Percentiles rank a stretch among this genome's conserved stretches.
Conservation (phyloP, 2,888 invertebrate species). For the Dolichopus griseipennis region DNA sequence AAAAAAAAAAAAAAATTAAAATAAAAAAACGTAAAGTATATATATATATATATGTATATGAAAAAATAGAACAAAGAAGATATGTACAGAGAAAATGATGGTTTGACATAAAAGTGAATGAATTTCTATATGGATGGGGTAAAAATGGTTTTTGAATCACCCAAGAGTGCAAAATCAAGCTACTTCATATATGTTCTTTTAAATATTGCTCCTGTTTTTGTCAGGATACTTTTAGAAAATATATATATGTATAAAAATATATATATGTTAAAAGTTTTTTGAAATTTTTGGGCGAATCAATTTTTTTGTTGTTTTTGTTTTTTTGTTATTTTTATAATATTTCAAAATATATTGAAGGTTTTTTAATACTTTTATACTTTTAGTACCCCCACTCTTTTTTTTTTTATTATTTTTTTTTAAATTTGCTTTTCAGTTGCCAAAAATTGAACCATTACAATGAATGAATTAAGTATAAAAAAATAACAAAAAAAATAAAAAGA, state of each 20-base stretch:
- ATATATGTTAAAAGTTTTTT: background rate
- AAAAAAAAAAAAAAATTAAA: too few relatives aligned
- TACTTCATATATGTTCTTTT: background rate
- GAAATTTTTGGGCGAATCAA: background rate
- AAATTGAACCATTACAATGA: background rate
- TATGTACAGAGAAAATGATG: background rate
- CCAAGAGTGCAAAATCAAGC: background rate
- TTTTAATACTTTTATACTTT: background rate
- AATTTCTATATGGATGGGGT: background rate
- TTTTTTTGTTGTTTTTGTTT: background rate
- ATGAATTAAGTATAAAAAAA: slow-evolving; percentile 2
- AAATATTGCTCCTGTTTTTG: background rate
- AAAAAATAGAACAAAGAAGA: background rate
- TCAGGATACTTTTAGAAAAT: background rate
- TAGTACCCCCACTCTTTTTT: too few relatives aligned
- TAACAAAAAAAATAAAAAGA: too few relatives aligned
- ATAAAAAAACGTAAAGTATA: too few relatives aligned
- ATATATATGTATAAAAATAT: too few relatives aligned
- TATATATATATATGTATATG: too few relatives aligned
- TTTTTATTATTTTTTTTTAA: background rate
- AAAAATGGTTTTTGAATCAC: background rate
- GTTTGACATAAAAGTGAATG: background rate
- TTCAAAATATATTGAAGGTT: background rate
- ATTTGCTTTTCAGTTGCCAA: background rate
- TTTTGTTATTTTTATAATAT: background rate